Evolutionary conservation across 2,797 vertebrate genomes (phyloP), one percentile per base, ranked within the genome.

Genomic region (Champsocephalus esox): DNA sequence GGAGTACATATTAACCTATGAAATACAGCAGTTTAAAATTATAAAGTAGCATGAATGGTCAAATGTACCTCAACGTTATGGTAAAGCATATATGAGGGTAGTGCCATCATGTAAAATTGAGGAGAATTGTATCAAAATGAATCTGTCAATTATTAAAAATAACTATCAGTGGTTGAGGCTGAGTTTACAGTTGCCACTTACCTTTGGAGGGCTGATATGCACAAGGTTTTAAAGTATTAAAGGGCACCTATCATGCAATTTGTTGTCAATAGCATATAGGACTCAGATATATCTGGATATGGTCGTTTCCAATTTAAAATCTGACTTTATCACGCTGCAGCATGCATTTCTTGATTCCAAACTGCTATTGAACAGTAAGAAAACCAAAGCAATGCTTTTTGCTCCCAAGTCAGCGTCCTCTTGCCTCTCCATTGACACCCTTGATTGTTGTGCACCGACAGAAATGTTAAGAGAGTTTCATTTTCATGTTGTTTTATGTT

Each of bases 141-240:
- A 5, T 28, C 4, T 28, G 28, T 28, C n/a, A 64, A 66, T 73
- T 34, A 49, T 52, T 73, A 16, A 34, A 77, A 52, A 14, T 21
- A 21, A 57, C 43, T 55, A 13, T 16, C 41, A 64, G 44, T 21
- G 17, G 51, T 13, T 34, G 32, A 24, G 2, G 44, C 43, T 34
- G 16, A 59, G n/a, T 67, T 62, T 52, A 54, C 19, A 56, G 24
- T 41, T 7, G 4, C 44, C 11, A 64, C 16, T 57, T 19, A 43
- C 17, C 17, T 60, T 56, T 55, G 8, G 3, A 46, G 51, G 5
- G 9, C 21, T 56, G 44, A 63, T 24, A 52, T 45, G 46, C 61
- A 75, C 32, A 66, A 50, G 45, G n/a, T 61, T 68, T 43, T 61
- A 17, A 28, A 50, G 10, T 38, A 46, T 78, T 48, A 43, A 71